Evolutionary conservation across 2,113 vertebrate species (phyloP).

Genomic region (Stigmatopora argus): DNA sequence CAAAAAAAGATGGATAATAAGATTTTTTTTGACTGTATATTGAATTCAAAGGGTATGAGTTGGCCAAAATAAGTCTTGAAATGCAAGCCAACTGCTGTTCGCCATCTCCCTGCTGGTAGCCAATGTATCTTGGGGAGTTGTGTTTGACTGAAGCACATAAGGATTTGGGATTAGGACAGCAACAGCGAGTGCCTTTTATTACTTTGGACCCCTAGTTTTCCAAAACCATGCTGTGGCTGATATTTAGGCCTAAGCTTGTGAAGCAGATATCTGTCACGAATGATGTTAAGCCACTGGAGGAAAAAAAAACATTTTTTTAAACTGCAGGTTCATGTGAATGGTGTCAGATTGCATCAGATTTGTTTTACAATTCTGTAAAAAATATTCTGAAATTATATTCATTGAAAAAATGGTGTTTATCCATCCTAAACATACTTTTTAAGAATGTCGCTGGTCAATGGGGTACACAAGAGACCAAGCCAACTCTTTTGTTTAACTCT

Average conservation of each 20-base stretch:
- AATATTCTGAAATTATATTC: not conserved
- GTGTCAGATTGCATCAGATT: conserved; percentile 46
- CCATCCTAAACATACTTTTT: not conserved
- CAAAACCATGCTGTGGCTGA: conserved; percentile 72
- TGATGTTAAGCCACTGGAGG: conserved; percentile 59
- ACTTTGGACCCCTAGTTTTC: conserved; percentile 64
- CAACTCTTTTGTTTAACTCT: not conserved
- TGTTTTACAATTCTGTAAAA: conserved; percentile 22
- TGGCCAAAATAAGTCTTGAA: conserved; percentile 60
- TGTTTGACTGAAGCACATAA: conserved; percentile 60
- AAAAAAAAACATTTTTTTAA: conserved; percentile 55
- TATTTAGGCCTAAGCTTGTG: conserved; percentile 75
- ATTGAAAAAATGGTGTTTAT: conserved; percentile 7
- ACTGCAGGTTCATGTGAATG: conserved; percentile 55
- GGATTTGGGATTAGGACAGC: conserved; percentile 72
- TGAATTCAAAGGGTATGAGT: conserved; percentile 58
- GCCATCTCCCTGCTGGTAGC: conserved; percentile 58
- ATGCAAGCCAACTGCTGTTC: conserved; percentile 47
- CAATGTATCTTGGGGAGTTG: conserved; percentile 69
- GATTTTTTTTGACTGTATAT: conserved; percentile 51
- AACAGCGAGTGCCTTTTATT: conserved; percentile 70
- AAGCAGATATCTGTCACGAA: conserved; percentile 74
- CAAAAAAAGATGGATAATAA: conserved; percentile 58
- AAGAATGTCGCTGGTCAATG: not conserved
- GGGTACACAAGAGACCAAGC: not conserved